phyloP scores from a whole-genome alignment of 1,140 invertebrate genomes.

The Cheumatopsyche charites region DNA sequence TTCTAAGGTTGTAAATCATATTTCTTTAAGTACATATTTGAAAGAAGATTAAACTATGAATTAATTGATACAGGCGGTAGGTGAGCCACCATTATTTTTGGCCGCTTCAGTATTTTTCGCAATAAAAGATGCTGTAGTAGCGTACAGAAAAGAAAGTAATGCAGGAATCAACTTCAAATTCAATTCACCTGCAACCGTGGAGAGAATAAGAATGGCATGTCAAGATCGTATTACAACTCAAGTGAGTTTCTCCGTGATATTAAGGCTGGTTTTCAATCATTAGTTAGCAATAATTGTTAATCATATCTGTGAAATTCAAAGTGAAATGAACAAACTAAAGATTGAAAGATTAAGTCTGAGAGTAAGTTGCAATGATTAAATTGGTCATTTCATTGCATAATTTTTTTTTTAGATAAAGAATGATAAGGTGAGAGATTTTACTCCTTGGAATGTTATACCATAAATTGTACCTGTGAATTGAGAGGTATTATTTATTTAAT shows the following conservation, averaged over 20 bases:
- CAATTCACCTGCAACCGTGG: slow-evolving; percentile 87
- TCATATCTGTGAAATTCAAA: no score
- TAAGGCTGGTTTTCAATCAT: no score
- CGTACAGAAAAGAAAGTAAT: slow-evolving; percentile 75
- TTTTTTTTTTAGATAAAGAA: slow-evolving; percentile 59
- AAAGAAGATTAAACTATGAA: slow-evolving; percentile 8
- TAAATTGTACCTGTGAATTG: slow-evolving; percentile 49
- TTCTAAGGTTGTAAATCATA: slow-evolving; percentile 89
- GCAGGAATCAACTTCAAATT: slow-evolving; percentile 69
- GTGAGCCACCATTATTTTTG: slow-evolving; percentile 92
- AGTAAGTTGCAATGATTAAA: no score
- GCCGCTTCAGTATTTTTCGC: slow-evolving; percentile 88
- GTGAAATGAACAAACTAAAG: no score
- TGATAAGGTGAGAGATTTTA: slow-evolving; percentile 59
- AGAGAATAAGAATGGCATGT: slow-evolving; percentile 89
- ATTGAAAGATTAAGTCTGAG: no score
- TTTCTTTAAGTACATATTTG: no score
- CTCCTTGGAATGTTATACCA: slow-evolving; percentile 68
- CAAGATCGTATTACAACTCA: slow-evolving; percentile 81
- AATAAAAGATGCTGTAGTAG: slow-evolving; percentile 85
- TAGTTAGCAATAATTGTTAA: no score
- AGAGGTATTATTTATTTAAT: no score
- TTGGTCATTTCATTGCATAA: no score
- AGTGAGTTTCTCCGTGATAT: no score
- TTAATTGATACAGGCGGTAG: slow-evolving; percentile 74